These are phyloP conservation scores for Oscarella lobularis DNA, from an alignment of 37 sponge, comb jelly and placozoan species.

Conservation along the genomic window DNA sequence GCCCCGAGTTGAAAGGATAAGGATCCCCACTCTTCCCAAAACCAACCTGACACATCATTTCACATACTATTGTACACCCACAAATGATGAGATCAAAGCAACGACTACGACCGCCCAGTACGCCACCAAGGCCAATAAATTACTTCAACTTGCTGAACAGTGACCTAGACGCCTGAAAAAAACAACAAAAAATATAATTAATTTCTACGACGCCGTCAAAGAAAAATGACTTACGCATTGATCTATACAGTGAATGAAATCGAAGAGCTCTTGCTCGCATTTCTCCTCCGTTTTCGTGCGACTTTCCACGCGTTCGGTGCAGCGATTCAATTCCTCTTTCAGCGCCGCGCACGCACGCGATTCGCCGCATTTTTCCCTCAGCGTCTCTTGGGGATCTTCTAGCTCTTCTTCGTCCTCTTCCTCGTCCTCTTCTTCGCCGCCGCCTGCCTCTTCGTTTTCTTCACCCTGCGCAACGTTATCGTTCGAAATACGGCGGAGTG, in stretches of 20 bases:
- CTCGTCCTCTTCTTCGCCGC: constrained; percentile 7
- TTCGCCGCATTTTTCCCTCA: constrained; percentile 72
- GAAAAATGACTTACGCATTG: constrained; percentile 71
- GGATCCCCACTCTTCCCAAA: no score
- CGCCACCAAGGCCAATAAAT: no score
- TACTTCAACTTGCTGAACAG: constrained; percentile 33
- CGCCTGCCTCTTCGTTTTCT: not conserved
- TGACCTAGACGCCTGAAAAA: constrained; percentile 48
- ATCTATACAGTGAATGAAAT: constrained; percentile 85
- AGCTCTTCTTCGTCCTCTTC: constrained; percentile 48
- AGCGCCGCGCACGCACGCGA: constrained; percentile 39
- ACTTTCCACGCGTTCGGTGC: constrained; percentile 58
- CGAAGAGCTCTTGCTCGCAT: constrained; percentile 70
- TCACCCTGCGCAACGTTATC: no score
- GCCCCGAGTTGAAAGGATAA: no score
- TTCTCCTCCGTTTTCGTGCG: constrained; percentile 56
- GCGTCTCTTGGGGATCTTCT: constrained; percentile 56
- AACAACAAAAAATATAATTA: not conserved
- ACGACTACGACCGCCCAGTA: no score
- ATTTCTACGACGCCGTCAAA: not conserved
- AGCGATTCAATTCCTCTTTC: constrained; percentile 43
- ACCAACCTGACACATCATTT: no score
- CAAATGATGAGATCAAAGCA: no score
- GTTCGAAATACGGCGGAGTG: no score
- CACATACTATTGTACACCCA: no score